Evolutionary conservation across 2,888 invertebrate species (phyloP), one percentile per base, ranked within the genome.

Genomic region (Anticlea derivata): DNA sequence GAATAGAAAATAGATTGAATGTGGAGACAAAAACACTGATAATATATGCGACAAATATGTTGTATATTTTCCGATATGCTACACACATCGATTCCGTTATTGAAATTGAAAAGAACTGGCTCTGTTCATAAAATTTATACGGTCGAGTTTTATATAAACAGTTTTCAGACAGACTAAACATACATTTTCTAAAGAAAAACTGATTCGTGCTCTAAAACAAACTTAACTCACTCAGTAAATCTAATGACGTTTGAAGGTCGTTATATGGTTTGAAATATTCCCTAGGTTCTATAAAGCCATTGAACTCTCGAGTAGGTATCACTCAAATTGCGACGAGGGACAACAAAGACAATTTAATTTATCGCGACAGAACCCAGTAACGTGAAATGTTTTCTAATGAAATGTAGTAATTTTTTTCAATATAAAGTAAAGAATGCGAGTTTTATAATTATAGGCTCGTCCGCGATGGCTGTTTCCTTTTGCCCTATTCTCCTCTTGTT

Each of bases 1-100:
- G 60, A 60, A 62, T 60, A 53, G 58, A 59, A 64, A 65, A 68
- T 67, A 61, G 63, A 65, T 49, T 64, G 57, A 50, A 31, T 22
- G 53, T 47, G 52, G 49, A 58, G 22, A 31, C 44, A 49, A 50
- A 38, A 29, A 47, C 43, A 40, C 38, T 51, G 41, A 49, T 38
- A 55, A 47, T 54, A 35, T 33, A 45, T 27, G 50, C 33, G 38
- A 33, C 37, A 60, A 52, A 43, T 60, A 52, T 37, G 43, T 45
- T 55, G 35, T 53, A 41, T 34, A 35, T 43, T 33, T 26, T 29
- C 35, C 17, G 12, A 45, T 45, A 20, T 45, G 7, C 8, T 10
- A 34, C 23, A 34, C 23, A 34, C 23, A 34, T 39, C 26, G 37
- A 22, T 11, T 44, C 22, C n/a, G 17, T 26, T 33, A 43, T n/a